Evolutionary conservation across 2,888 invertebrate genomes (phyloP), one percentile per base, ranked within the genome.

Genomic region (Chrysomela aeneicollis): DNA sequence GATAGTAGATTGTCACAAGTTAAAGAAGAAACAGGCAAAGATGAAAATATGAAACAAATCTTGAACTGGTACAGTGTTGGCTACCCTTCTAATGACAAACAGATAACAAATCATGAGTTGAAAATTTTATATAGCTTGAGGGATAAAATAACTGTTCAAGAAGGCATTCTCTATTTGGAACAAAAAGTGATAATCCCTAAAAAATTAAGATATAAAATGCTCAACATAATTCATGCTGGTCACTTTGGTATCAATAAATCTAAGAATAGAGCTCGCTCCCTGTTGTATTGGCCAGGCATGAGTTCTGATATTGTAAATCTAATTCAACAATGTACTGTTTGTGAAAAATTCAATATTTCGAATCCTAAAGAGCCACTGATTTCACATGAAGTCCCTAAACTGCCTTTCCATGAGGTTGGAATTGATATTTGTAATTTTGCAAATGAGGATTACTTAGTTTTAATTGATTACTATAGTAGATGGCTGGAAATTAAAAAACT

Each of bases 381-480:
- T n/a, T n/a, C n/a, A n/a, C n/a, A n/a, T 49, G 49, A 49, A 49
- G 49, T 49, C 19, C 49, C 19, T 49, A 19, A 49, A 17, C 18
- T 49, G 49, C 49, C 49, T 49, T 49, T 49, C 49, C 17, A 18
- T 49, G 18, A 49, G 18, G 18, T 49, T 49, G 49, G 49, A 1
- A 19, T 49, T 49, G 49, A 49, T 21, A 49, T 49, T 10, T 49
- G 49, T 2, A 18, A 49, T 19, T 49, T 49, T 49, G 49, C 49
- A 18, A 49, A 49, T 49, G 18, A 49, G 18, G 49, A 49, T 49
- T 49, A 49, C 49, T 19, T 49, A 49, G 49, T 49, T 4, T 49
- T 19, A 49, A 19, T 49, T 49, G 49, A 49, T 49, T 49, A 49
- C 21, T 49, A 49, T 49, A 49, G 49, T 49, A 49, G 49, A 5